Base-by-base conservation (phyloP, 2,888 invertebrate genomes). In the Hyposoter dolosus region DNA sequence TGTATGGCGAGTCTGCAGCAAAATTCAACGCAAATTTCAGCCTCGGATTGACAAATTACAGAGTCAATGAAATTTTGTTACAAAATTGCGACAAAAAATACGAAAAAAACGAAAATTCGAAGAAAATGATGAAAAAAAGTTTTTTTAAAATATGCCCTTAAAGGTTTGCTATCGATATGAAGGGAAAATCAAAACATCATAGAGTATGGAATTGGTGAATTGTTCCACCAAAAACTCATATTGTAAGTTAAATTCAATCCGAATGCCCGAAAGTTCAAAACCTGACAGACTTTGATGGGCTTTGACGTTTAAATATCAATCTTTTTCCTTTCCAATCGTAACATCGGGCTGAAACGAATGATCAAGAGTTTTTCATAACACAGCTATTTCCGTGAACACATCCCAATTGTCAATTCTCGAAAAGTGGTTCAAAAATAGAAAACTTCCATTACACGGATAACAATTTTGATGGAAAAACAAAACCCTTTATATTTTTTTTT, bases 1-100 rank as follows among this genome's bases (percentile, higher is more conserved):
- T 96, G 94, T 98, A 99, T 43, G 98, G 98, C 0, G 99, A 99
- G 95, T 98, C 98, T 98, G 92, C 68, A 94, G 93, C 43, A 75
- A 72, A 74, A 79, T 23, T 32, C 17, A 45, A 17, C 76, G 9
- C 23, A 4, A 28, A 65, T 65, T 63, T 69, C 10, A 45, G 63
- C 35, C 63, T 23, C 47, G 12, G 4, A 40, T 17, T 10, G 60
- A 79, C 66, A 28, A 56, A 69, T 79, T n/a, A 53, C 19, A 10
- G 6, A 40, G 40, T 60, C 80, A 10, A 47, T 53, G 10, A 40
- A 10, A 28, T 40, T 40, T 40, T 9, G 23, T 28, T 28, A 28
- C 60, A 12, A 60, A 60, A 28, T 28, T 28, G 0, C 12, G 0
- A 12, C 40, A 60, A 23, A 60, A 28, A 56, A 10, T 12, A 10